Conservation (phyloP, 2,113 vertebrate genomes). For the Planiliza haematocheilus region DNA sequence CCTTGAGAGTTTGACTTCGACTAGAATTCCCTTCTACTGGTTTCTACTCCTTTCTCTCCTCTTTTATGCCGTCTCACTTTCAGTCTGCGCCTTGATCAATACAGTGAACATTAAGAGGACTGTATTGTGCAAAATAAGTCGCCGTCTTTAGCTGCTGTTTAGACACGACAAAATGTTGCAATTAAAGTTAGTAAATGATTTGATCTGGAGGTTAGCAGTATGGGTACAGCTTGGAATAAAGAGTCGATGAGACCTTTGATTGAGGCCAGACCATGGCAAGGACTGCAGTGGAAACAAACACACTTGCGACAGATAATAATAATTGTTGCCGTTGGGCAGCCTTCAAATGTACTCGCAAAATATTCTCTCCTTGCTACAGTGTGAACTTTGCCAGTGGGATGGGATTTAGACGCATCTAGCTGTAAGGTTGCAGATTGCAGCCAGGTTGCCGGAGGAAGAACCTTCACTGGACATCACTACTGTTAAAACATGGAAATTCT, state of each 20-base stretch:
- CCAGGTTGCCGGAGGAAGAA: too few species aligned
- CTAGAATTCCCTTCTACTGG: conserved; percentile 11
- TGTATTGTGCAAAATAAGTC: neutral
- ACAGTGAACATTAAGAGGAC: neutral
- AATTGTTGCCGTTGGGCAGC: neutral
- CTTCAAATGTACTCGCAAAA: neutral
- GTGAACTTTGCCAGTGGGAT: neutral
- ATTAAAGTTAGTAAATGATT: neutral
- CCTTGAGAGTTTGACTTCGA: conserved; percentile 70
- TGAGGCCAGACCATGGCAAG: too few species aligned
- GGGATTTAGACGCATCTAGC: too few species aligned
- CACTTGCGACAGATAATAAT: too few species aligned
- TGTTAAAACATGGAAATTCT: too few species aligned
- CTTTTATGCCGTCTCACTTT: neutral
- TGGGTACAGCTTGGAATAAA: neutral
- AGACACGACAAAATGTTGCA: conserved; percentile 1
- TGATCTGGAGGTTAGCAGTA: neutral
- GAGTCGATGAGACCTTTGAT: neutral
- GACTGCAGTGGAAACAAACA: too few species aligned
- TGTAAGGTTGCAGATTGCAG: too few species aligned
- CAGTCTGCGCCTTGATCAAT: neutral
- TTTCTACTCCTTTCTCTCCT: conserved; percentile 7
- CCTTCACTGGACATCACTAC: too few species aligned
- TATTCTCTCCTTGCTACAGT: neutral
- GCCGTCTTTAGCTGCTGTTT: neutral